Base-by-base conservation (phyloP, 92 coral and sea anemone species). In the Scolanthus callimorphus region DNA sequence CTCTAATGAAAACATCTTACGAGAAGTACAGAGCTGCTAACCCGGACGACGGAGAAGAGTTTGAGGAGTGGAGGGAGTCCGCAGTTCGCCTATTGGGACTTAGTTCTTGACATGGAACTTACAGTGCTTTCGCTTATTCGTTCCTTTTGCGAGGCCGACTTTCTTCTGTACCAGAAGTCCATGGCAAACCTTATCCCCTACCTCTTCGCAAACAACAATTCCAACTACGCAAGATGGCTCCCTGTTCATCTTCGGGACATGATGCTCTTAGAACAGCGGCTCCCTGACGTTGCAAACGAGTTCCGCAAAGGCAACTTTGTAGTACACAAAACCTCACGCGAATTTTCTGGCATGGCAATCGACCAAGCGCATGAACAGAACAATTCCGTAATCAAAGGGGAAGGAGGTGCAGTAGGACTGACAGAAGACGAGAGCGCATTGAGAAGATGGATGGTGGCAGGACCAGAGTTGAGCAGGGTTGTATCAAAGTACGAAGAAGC, bases 311-410 rank as follows among this genome's bases (percentile, higher is more conserved):
- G 83, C 29, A 47, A 53, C 11, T 63, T 82, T 43, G 46, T 69
- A 3, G 65, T 82, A 2, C 54, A 75, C 65, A 76, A 82, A 66
- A 43, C 79, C n/a, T 51, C 31, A 25, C 55, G 67, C 67, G 56
- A 38, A 31, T 70, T 77, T 20, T 77, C 80, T 24, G 61, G 79
- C 12, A 58, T 77, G 15, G 80, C 88, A 45, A 76, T 76, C 25
- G 76, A 82, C 47, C 84, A 82, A 25, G 89, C 70, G 8, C 84
- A 81, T 45, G 71, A 81, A 37, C 83, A 75, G 38, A 81, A 81
- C 58, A 76, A 62, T 66, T 78, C 57, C 21, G 46, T 64, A 58
- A 79, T 76, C 29, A 83, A 77, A 55, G 85, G 85, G 2, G 74
- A 78, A 23, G 77, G 90, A 17, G 59, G 81, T 10, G 81, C 85